phyloP scores from a whole-genome alignment of 2,888 invertebrate species.

The Salpingus planirostris region DNA sequence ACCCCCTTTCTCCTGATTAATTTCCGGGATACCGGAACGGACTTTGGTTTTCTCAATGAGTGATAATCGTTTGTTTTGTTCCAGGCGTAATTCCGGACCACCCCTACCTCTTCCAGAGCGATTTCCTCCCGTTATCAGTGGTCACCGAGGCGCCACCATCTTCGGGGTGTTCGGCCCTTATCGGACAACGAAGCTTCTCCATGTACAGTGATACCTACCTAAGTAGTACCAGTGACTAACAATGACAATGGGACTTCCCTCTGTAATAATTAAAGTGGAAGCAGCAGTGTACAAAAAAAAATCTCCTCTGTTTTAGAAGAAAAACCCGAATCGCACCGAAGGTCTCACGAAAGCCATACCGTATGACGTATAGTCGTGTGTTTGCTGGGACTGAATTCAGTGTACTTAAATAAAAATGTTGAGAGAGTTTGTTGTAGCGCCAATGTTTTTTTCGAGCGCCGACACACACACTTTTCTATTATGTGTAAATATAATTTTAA shows the following conservation, averaged over 20 bases:
- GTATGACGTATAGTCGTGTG: constrained; percentile 7
- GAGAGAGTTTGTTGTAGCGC: constrained; percentile 15
- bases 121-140: constrained; percentile 21
- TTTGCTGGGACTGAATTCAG: constrained; percentile 12
- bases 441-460: constrained; percentile 8
- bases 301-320: no score
- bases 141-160: no score
- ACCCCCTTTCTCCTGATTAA: no score
- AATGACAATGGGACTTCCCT: constrained; percentile 9
- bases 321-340: no score
- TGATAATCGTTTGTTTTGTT: constrained; percentile 4
- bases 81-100: constrained; percentile 6
- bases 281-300: constrained; percentile 15
- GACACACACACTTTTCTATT: constrained; percentile 14
- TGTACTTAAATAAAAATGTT: constrained; percentile 16
- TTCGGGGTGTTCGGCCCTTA: constrained; percentile 21
- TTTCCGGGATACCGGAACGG: background rate
- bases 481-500: constrained; percentile 15
- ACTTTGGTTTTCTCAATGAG: background rate
- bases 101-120: constrained; percentile 18
- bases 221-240: constrained; percentile 10
- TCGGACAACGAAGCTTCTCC: constrained; percentile 27
- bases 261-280: no score
- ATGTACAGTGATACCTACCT: constrained; percentile 25
- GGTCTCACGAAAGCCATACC: no score